Evolutionary conservation across 2,113 vertebrate species (phyloP).

Genomic region (Mugil cephalus): DNA sequence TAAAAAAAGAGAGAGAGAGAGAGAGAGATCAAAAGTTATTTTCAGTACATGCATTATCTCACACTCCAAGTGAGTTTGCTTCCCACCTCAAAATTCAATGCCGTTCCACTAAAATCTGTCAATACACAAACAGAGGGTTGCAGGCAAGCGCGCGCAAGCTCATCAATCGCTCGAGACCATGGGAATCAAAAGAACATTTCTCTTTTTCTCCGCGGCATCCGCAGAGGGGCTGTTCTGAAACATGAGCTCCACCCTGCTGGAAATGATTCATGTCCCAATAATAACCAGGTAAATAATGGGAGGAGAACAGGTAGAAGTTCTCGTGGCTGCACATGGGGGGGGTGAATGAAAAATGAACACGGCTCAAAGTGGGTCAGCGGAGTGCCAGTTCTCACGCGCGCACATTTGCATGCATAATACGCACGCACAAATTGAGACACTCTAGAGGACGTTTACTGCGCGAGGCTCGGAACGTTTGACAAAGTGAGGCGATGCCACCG

Average conservation of each 20-base stretch:
- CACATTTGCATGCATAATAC: not conserved
- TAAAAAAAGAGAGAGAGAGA: no score
- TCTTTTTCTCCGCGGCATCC: slow-evolving; percentile 2
- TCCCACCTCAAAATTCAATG: not conserved
- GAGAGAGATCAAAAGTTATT: not conserved
- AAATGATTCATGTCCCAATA: slow-evolving; percentile 72
- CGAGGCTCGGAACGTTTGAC: slow-evolving; percentile 27
- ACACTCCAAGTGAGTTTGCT: not conserved
- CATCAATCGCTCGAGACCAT: slow-evolving; percentile 2
- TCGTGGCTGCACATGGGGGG: slow-evolving; percentile 28
- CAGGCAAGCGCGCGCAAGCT: slow-evolving; percentile 13
- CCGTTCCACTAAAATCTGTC: slow-evolving; percentile 10
- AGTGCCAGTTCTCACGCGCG: slow-evolving; percentile 25
- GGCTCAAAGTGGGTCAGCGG: slow-evolving; percentile 74
- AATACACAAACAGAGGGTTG: not conserved
- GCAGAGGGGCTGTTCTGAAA: slow-evolving; percentile 34
- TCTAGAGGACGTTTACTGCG: slow-evolving; percentile 39
- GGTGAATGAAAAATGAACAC: slow-evolving; percentile 65
- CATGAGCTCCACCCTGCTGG: slow-evolving; percentile 60
- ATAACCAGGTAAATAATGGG: slow-evolving; percentile 71
- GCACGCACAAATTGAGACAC: slow-evolving; percentile 19
- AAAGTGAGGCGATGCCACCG: slow-evolving; percentile 33
- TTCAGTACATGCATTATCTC: slow-evolving; percentile 1
- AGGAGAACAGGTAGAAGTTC: slow-evolving; percentile 49
- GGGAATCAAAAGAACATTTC: slow-evolving; percentile 41